Conservation (phyloP, 2,113 vertebrate species). For the Sinocyclocheilus anophthalmus region DNA sequence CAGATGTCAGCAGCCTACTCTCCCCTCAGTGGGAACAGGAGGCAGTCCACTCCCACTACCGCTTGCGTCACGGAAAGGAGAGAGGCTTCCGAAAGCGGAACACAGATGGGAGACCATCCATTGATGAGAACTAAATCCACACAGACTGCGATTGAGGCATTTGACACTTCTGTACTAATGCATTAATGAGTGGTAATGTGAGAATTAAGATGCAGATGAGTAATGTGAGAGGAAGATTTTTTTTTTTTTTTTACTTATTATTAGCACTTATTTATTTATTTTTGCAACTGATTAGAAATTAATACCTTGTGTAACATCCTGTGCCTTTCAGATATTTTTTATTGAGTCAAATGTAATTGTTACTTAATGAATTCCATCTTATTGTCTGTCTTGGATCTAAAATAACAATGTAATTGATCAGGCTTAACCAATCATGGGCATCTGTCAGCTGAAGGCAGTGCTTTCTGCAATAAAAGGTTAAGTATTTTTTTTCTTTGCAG, state of each 20-base stretch:
- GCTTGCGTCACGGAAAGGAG: constrained; percentile 79
- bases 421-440: neutral
- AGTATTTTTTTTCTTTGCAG: neutral
- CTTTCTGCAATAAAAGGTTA: neutral
- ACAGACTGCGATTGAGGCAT: constrained; percentile 46
- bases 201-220: constrained; percentile 8
- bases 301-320: neutral
- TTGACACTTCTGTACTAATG: constrained; percentile 36
- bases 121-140: constrained; percentile 36
- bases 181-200: constrained; percentile 38
- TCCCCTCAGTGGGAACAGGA: constrained; percentile 77
- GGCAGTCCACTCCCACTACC: constrained; percentile 78
- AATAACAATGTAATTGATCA: neutral
- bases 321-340: neutral
- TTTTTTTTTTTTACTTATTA: neutral
- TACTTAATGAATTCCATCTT: neutral
- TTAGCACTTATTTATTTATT: too few species aligned
- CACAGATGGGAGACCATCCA: constrained; percentile 51
- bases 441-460: neutral
- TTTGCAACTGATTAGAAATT: too few species aligned
- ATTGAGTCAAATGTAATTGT: neutral
- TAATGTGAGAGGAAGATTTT: neutral
- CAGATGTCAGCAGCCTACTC: constrained; percentile 72
- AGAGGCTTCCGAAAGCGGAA: constrained; percentile 56
- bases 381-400: neutral